Percentiles rank a stretch among this genome's conserved stretches.
Evolutionary conservation across 2,888 invertebrate genomes (phyloP).

Genomic region (Caenorhabditis imperialis): DNA sequence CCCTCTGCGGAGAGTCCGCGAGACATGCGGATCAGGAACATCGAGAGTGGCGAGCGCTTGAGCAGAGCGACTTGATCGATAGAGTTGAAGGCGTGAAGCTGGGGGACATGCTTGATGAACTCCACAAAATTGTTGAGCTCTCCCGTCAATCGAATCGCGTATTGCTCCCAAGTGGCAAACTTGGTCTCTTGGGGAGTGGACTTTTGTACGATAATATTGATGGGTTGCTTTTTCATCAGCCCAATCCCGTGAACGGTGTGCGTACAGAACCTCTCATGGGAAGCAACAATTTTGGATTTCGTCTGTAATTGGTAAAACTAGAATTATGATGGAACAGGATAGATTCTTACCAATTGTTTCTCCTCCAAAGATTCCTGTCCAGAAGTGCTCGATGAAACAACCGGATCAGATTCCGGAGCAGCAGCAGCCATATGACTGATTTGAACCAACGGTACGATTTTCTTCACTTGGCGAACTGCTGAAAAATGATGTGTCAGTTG

Average conservation of each 20-base stretch:
- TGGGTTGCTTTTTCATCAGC: too few species aligned
- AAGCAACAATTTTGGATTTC: too few species aligned
- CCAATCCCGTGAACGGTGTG: too few species aligned
- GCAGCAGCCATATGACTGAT: too few species aligned
- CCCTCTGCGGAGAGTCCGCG: constrained; percentile 44
- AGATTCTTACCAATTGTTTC: too few species aligned
- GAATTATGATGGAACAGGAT: too few species aligned
- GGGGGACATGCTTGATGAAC: constrained; percentile 48
- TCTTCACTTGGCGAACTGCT: constrained; percentile 40
- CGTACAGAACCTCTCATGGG: too few species aligned
- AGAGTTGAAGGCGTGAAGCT: constrained; percentile 11
- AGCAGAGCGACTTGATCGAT: constrained; percentile 47
- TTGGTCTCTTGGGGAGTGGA: too few species aligned
- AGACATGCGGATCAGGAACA: constrained; percentile 42
- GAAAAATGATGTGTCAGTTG: not conserved
- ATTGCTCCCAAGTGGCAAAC: constrained; percentile 54
- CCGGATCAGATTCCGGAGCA: constrained; percentile 3
- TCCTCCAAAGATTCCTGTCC: constrained; percentile 6
- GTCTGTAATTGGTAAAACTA: too few species aligned
- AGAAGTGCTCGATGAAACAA: constrained; percentile 17
- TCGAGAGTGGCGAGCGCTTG: constrained; percentile 32
- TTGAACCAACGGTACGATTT: not conserved
- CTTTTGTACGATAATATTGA: too few species aligned
- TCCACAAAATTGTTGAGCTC: constrained; percentile 35
- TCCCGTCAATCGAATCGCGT: constrained; percentile 6